phyloP scores from a whole-genome alignment of 2,888 invertebrate species.

The Altica lythri region DNA sequence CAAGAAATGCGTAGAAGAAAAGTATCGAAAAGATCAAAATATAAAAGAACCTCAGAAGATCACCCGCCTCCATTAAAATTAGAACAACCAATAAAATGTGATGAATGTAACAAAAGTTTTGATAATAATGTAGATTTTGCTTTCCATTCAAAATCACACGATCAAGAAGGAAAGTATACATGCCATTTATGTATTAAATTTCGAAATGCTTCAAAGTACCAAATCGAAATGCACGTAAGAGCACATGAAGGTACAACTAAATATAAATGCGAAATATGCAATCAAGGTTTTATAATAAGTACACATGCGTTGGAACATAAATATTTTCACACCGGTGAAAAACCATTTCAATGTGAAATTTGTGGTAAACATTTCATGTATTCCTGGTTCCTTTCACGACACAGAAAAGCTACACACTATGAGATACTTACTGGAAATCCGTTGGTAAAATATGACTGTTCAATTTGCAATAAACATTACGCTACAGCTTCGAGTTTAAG shows the following conservation, averaged over 20 bases:
- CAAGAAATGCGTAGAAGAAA: background rate
- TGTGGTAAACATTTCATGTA: conserved; percentile 61
- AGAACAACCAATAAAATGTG: conserved; percentile 51
- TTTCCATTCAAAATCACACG: conserved; percentile 39
- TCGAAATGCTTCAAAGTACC: conserved; percentile 33
- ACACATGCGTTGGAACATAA: conserved; percentile 45
- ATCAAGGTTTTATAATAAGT: conserved; percentile 42
- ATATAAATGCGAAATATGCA: conserved; percentile 46
- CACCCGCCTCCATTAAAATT: conserved; percentile 34
- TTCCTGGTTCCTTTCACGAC: conserved; percentile 61
- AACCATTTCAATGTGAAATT: conserved; percentile 42
- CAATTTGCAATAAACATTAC: conserved; percentile 53
- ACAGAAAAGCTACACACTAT: conserved; percentile 60
- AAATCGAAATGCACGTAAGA: conserved; percentile 38
- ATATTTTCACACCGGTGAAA: conserved; percentile 60
- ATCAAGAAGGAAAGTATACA: conserved; percentile 37
- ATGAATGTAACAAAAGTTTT: conserved; percentile 47
- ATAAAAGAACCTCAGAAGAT: conserved; percentile 23
- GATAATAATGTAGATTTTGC: conserved; percentile 46
- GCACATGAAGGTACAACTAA: conserved; percentile 41
- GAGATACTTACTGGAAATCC: conserved; percentile 53
- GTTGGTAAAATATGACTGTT: conserved; percentile 53
- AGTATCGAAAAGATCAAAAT: conserved; percentile 14
- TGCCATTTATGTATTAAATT: conserved; percentile 40
- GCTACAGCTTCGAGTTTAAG: conserved; percentile 50